Percentiles rank a stretch among this genome's conserved stretches.
Evolutionary conservation across 1,140 invertebrate species (phyloP).

Genomic region (Eriosoma lanigerum): DNA sequence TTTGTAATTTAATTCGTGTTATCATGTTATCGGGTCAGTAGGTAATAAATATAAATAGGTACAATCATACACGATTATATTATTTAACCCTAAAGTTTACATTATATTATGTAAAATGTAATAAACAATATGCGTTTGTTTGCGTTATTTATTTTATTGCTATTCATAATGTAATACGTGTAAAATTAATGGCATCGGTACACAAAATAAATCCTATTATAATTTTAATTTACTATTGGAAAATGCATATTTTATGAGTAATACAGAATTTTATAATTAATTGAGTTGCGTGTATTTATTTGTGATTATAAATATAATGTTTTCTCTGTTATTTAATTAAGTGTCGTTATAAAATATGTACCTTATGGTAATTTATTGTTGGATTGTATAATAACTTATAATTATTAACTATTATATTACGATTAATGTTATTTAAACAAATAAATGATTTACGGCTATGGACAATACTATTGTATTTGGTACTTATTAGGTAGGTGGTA

Average conservation of each 20-base stretch:
- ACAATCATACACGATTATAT: neutral
- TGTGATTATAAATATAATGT: neutral
- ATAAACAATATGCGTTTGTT: neutral
- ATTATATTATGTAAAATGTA: neutral
- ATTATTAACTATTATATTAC: too few species aligned
- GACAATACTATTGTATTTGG: too few species aligned
- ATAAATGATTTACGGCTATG: neutral
- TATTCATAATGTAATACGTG: neutral
- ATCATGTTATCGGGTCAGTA: neutral
- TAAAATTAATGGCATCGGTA: neutral
- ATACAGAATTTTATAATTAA: constrained; percentile 16
- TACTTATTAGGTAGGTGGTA: too few species aligned
- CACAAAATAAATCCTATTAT: constrained; percentile 29
- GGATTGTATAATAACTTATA: neutral
- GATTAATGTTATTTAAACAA: neutral
- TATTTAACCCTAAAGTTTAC: neutral
- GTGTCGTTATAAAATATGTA: neutral
- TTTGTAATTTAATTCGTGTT: too few species aligned
- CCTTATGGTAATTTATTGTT: too few species aligned
- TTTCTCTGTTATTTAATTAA: constrained; percentile 15
- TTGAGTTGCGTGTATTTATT: neutral
- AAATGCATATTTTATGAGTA: constrained; percentile 15
- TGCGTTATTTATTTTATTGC: neutral
- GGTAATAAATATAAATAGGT: neutral
- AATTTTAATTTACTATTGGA: constrained; percentile 19